Percentiles rank a stretch among this genome's conserved stretches.
Evolutionary conservation across 2,888 invertebrate genomes (phyloP).

Genomic region (Dicyrtomina minuta): DNA sequence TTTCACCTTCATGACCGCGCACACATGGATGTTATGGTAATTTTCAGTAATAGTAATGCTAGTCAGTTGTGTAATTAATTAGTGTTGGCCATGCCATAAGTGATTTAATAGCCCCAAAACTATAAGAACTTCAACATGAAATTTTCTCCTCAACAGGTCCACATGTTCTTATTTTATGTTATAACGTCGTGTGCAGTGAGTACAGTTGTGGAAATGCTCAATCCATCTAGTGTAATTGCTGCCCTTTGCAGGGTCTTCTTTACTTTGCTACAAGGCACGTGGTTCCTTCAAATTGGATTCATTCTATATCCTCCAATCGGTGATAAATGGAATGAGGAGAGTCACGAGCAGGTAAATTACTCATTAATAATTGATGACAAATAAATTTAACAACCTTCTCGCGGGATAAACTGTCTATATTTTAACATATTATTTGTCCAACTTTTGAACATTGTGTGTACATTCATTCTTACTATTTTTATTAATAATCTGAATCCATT

Average conservation of each 20-base stretch:
- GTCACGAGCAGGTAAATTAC: conserved; percentile 54
- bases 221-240: conserved; percentile 56
- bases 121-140: too few species aligned
- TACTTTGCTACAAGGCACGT: conserved; percentile 60
- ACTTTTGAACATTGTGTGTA: neutral
- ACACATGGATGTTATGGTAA: conserved; percentile 56
- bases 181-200: conserved; percentile 56
- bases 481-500: neutral
- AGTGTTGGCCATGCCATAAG: too few species aligned
- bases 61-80: too few species aligned
- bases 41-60: too few species aligned
- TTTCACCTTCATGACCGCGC: conserved; percentile 59
- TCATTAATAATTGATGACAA: too few species aligned
- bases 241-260: conserved; percentile 57
- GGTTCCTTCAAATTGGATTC: conserved; percentile 61
- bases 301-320: conserved; percentile 59
- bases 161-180: conserved; percentile 58
- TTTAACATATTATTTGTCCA: too few species aligned
- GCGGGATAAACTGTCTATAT: too few species aligned
- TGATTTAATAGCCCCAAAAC: too few species aligned
- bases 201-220: conserved; percentile 56
- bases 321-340: conserved; percentile 56
- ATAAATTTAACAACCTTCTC: too few species aligned
- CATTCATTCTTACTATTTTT: neutral
- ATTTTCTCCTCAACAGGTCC: conserved; percentile 55